Conservation (phyloP, 2,888 invertebrate genomes). For the Ptilodon capucinus region DNA sequence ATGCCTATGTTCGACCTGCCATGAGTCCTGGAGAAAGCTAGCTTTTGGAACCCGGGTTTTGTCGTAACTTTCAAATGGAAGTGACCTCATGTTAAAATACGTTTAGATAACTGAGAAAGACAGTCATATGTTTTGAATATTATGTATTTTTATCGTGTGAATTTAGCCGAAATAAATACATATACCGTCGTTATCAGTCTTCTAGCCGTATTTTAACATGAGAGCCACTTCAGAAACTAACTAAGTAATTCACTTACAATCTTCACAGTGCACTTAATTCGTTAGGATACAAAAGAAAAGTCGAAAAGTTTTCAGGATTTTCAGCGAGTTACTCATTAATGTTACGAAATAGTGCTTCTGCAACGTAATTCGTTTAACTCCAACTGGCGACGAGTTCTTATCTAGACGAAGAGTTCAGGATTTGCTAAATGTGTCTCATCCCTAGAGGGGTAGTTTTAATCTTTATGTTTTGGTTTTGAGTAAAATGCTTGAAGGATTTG, state of each 20-base stretch:
- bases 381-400: conserved; percentile 23
- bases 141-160: no score
- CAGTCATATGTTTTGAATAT: no score
- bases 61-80: no score
- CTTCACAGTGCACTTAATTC: conserved; percentile 21
- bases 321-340: conserved; percentile 24
- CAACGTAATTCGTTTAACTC: conserved; percentile 30
- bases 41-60: no score
- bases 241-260: conserved; percentile 16
- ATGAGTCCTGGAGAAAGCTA: no score
- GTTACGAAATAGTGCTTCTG: conserved; percentile 25
- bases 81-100: no score
- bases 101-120: no score
- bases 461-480: conserved; percentile 16
- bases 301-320: conserved; percentile 22
- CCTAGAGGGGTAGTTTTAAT: conserved; percentile 10
- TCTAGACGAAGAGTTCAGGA: conserved; percentile 18
- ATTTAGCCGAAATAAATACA: no score
- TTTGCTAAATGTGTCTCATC: conserved; percentile 8
- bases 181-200: no score
- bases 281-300: conserved; percentile 28
- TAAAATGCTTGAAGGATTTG: conserved; percentile 14
- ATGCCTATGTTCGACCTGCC: no score
- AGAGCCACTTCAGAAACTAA: conserved; percentile 4
- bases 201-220: not conserved